Conservation (phyloP, 1,140 invertebrate species). For the Micrasema longulum region DNA sequence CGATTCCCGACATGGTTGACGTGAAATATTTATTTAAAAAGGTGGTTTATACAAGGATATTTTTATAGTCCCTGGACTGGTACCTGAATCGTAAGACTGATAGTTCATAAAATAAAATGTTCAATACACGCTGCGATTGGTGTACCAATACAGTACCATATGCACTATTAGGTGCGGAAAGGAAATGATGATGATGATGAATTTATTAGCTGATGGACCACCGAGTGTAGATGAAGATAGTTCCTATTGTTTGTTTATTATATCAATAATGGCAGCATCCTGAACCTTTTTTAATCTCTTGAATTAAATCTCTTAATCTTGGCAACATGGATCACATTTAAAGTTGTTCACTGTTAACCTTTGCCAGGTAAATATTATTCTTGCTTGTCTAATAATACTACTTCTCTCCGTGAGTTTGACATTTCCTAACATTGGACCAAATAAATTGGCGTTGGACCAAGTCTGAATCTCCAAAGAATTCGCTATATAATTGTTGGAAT, state of each 20-base stretch:
- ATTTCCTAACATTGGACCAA: slow-evolving; percentile 24
- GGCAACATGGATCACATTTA: not conserved
- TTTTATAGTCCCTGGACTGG: no score
- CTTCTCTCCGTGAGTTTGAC: slow-evolving; percentile 5
- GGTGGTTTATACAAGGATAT: no score
- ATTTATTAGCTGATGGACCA: no score
- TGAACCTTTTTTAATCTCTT: not conserved
- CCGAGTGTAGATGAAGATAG: no score
- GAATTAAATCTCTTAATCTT: not conserved
- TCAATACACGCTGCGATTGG: no score
- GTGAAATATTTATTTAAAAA: no score
- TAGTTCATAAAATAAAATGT: no score
- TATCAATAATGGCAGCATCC: not conserved
- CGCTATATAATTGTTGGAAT: not conserved
- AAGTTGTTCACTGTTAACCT: slow-evolving; percentile 7
- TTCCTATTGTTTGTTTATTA: not conserved
- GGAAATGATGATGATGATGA: no score
- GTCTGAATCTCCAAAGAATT: not conserved
- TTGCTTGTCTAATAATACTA: not conserved
- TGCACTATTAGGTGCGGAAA: no score
- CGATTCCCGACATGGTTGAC: no score
- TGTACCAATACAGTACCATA: no score
- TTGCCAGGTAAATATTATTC: slow-evolving; percentile 27
- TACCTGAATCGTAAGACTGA: no score
- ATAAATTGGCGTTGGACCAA: slow-evolving; percentile 3